These are phyloP conservation scores for Pristionchus fissidentatus DNA, from an alignment of 2,888 invertebrate species.

Conservation along the genomic window DNA sequence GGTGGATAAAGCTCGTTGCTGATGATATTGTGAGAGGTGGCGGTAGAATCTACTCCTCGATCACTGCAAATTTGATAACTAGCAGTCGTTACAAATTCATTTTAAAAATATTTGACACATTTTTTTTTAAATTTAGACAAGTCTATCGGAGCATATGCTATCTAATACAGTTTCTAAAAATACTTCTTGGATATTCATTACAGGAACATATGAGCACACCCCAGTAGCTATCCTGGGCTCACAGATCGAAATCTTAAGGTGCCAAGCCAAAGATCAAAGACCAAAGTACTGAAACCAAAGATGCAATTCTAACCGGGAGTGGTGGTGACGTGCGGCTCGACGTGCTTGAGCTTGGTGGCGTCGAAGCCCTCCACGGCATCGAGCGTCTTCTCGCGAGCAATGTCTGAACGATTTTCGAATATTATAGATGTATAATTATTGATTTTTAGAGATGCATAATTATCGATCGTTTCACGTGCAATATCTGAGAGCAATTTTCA, in stretches of 20 bases:
- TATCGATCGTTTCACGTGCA: background rate
- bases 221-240: too few relatives aligned
- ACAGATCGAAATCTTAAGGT: too few relatives aligned
- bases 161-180: too few relatives aligned
- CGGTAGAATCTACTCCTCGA: conserved; percentile 3
- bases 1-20: conserved; percentile 34
- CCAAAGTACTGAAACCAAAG: background rate
- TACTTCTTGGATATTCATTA: too few relatives aligned
- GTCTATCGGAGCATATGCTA: too few relatives aligned
- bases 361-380: conserved; percentile 67
- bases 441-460: background rate
- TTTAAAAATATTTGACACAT: too few relatives aligned
- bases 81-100: too few relatives aligned
- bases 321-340: conserved; percentile 66
- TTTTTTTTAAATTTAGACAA: too few relatives aligned
- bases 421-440: background rate
- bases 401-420: conserved; percentile 57
- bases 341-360: conserved; percentile 67
- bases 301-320: conserved; percentile 12
- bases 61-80: conserved; percentile 2
- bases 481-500: background rate
- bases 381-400: conserved; percentile 70
- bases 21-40: background rate
- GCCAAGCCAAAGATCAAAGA: background rate
- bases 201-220: too few relatives aligned